Evolutionary conservation across 2,797 vertebrate genomes (phyloP).

Genomic region (Anguilla megastoma): DNA sequence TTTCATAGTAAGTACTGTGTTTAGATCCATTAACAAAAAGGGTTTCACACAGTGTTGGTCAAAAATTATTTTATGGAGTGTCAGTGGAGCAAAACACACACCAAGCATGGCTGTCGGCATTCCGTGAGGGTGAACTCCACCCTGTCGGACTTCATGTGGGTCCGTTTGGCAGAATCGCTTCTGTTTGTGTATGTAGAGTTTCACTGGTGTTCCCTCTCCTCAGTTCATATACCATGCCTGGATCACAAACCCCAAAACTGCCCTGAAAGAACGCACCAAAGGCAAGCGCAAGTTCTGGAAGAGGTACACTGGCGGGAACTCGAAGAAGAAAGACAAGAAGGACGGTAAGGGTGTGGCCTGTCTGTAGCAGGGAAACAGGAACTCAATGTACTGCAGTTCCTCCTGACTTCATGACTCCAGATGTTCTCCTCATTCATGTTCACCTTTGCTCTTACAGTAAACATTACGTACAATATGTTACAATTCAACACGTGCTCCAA

Average conservation of each 20-base stretch:
- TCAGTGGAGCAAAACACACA: constrained; percentile 23
- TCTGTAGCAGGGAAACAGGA: background rate
- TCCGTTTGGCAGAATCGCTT: background rate
- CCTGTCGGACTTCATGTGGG: background rate
- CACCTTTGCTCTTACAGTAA: background rate
- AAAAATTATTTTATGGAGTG: background rate
- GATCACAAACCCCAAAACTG: constrained; percentile 96
- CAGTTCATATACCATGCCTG: constrained; percentile 98
- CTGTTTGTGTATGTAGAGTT: background rate
- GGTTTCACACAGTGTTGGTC: background rate
- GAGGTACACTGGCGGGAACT: constrained; percentile 71
- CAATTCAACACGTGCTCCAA: background rate
- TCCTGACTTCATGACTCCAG: background rate
- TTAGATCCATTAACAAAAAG: background rate
- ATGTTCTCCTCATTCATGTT: background rate
- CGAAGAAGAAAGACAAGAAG: constrained; percentile 71
- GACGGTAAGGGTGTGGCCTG: constrained; percentile 56
- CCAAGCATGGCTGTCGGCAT: background rate
- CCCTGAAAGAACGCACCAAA: constrained; percentile 83
- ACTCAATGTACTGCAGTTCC: background rate
- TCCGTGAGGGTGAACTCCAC: background rate
- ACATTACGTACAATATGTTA: background rate
- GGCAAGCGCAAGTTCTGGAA: constrained; percentile 84
- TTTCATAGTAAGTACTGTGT: background rate
- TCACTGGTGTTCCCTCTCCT: constrained; percentile 39